phyloP scores from a whole-genome alignment of 2,888 invertebrate species.

The Deilephila porcellus region DNA sequence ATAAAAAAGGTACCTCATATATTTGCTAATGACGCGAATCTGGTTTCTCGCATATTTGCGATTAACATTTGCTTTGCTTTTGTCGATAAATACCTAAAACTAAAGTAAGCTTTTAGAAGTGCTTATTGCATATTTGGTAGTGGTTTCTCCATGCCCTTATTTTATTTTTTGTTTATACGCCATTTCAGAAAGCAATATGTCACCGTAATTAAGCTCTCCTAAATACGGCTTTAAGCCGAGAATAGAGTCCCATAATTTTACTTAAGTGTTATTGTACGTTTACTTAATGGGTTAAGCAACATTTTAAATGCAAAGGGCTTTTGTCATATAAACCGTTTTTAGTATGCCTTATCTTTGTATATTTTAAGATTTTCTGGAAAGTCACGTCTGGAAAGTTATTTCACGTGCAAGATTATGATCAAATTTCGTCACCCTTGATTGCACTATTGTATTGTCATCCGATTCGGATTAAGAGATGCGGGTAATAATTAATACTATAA shows the following conservation, averaged over 20 bases:
- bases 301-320: too few relatives aligned
- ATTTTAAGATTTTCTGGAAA: too few relatives aligned
- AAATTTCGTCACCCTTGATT: neutral
- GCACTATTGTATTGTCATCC: conserved; percentile 1
- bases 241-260: too few relatives aligned
- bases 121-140: neutral
- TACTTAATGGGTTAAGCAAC: too few relatives aligned
- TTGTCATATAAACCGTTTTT: too few relatives aligned
- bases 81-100: neutral
- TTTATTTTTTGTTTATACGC: neutral
- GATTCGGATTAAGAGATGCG: neutral
- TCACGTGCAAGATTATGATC: neutral
- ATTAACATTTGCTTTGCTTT: neutral
- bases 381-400: neutral
- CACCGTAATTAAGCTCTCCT: neutral
- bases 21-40: neutral
- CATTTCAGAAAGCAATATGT: neutral
- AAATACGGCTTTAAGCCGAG: neutral
- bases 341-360: too few relatives aligned
- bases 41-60: neutral
- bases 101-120: neutral
- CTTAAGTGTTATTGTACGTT: too few relatives aligned
- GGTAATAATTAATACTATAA: neutral
- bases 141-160: neutral
- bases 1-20: neutral